These are phyloP conservation scores for Hippopotamyrus pictus DNA, from an alignment of 2,797 vertebrate species.

Conservation along the genomic window DNA sequence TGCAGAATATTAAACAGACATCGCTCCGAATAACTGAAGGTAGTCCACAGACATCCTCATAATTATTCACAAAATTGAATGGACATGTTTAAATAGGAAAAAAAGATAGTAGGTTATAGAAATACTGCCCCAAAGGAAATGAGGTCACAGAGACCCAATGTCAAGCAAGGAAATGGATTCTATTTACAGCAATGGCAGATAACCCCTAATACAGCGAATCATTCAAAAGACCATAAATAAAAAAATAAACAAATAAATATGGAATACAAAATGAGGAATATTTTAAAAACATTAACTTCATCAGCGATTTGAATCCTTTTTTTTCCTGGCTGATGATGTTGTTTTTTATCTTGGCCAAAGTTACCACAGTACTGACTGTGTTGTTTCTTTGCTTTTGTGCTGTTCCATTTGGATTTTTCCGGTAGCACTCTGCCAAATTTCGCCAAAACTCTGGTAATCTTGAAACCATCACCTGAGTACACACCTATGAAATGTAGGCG, in stretches of 20 bases:
- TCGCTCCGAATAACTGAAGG: neutral
- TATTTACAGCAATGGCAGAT: constrained; percentile 7
- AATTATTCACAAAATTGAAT: constrained; percentile 17
- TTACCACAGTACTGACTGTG: neutral
- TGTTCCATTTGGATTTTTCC: neutral
- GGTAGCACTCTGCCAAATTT: neutral
- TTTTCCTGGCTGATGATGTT: neutral
- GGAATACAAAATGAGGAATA: neutral
- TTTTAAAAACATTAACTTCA: neutral
- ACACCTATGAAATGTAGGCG: neutral
- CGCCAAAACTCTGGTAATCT: neutral
- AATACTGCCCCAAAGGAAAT: constrained; percentile 2
- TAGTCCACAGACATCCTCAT: constrained; percentile 9
- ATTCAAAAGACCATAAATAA: neutral
- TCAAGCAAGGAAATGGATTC: constrained; percentile 15
- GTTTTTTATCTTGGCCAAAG: neutral
- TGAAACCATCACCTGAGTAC: neutral
- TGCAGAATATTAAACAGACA: constrained; percentile 5
- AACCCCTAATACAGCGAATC: neutral
- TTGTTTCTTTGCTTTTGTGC: neutral
- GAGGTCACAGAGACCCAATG: neutral
- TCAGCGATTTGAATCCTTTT: neutral
- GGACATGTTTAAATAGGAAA: constrained; percentile 18
- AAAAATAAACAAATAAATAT: neutral
- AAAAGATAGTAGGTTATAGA: constrained; percentile 14